Evolutionary conservation across 2,888 invertebrate genomes (phyloP), one percentile per base, ranked within the genome.

Genomic region (Malacosoma neustria): DNA sequence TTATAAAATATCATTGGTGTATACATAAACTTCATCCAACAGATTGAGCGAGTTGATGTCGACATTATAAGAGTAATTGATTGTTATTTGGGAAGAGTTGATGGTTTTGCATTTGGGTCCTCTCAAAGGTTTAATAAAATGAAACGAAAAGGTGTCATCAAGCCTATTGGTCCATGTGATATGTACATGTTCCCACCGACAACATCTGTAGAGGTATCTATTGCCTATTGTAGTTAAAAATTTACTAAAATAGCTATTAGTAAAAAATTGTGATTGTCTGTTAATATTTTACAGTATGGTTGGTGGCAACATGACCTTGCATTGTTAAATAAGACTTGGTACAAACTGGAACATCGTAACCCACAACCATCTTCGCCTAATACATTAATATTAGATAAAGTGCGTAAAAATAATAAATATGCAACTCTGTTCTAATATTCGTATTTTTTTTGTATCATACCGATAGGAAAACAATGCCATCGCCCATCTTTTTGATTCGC

Each of bases 21-120:
- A n/a, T n/a, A n/a, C n/a, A n/a, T 22, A 9, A 1, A 22, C 5
- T 22, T 22, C 13, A 13, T 14, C 14, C 31, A 35, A 13, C 41
- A 69, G 70, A 56, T 72, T 46, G 43, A 62, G 49, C 61, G 73
- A 33, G 70, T 68, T n/a, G 72, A 79, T 41, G 48, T 63, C 3
- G 67, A 82, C 33, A 52, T 60, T 33, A 66, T 85, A n/a, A 65
- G 82, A 41, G 56, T 74, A 32, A 67, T 87, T 11, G 88, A 88
- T 50, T 64, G 79, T 38, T 87, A 87, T 41, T 60, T 86, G 32
- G 87, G 87, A 12, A 68, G 72, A 55, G 85, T 85, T 1, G 84
- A 89, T 62, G 89, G 89, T 14, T 88, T 87, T 47, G 73, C 88
- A 1, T 89, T 88, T 46, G 85, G 82, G 34, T 88, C 88, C 1